Conservation (phyloP, 2,113 vertebrate species). For the Megaceryle torquata region DNA sequence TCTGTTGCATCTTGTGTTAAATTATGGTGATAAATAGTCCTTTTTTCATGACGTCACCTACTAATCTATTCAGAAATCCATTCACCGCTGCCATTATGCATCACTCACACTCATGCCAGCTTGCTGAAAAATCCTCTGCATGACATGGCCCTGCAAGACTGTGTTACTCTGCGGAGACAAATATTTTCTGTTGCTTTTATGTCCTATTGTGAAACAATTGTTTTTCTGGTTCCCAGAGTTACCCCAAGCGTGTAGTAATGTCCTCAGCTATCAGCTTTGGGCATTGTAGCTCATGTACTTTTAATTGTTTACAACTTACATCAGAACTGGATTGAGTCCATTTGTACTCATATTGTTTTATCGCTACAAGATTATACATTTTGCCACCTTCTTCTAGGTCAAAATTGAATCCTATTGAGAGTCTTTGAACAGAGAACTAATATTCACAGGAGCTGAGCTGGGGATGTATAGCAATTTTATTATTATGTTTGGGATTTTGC, state of each 20-base stretch:
- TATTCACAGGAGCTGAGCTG: conserved; percentile 72
- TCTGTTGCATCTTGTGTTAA: conserved; percentile 76
- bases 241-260: conserved; percentile 69
- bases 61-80: conserved; percentile 79
- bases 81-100: conserved; percentile 69
- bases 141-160: conserved; percentile 45
- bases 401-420: conserved; percentile 73
- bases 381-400: conserved; percentile 74
- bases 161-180: conserved; percentile 53
- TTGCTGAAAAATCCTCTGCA: conserved; percentile 55
- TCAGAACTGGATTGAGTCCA: conserved; percentile 68
- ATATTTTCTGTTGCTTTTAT: conserved; percentile 70
- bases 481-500: conserved; percentile 72
- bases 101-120: conserved; percentile 68
- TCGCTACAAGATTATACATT: conserved; percentile 70
- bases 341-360: conserved; percentile 69
- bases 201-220: conserved; percentile 73
- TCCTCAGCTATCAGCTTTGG: conserved; percentile 66
- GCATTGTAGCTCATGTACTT: conserved; percentile 72
- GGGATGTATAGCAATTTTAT: conserved; percentile 71
- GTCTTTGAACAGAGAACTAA: conserved; percentile 70
- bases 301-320: conserved; percentile 75
- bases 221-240: conserved; percentile 66
- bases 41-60: conserved; percentile 75
- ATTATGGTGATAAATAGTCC: conserved; percentile 80